Base-by-base conservation (phyloP, 2,888 invertebrate genomes). In the Terebella lapidaria region DNA sequence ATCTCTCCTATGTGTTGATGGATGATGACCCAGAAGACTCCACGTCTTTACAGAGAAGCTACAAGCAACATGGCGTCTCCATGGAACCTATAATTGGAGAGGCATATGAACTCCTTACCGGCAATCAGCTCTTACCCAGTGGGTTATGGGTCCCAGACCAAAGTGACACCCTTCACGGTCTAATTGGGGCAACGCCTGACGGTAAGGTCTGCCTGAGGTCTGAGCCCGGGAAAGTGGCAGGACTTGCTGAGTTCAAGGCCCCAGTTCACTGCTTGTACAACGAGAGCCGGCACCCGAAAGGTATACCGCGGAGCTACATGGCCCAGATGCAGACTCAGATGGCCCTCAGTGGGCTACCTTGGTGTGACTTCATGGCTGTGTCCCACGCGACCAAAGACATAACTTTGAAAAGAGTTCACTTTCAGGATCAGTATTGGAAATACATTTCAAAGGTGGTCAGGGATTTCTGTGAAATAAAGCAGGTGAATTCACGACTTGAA, bases 351-450 rank as follows among this genome's bases (percentile, higher is more conserved):
- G 66, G 58, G 35, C 46, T 61, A 3, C 64, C 65, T 3, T 73
- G 73, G 74, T 74, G 74, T 66, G 72, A 74, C 53, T 74, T 72
- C 58, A 68, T 74, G 65, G 74, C 72, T 22, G 65, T 74, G 18
- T 74, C 73, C 61, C 61, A 54, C n/a, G 66, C 65, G 35, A 70
- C 70, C 26, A 63, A 63, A 60, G 69, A 70, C 51, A 65, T 74
- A n/a, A 65, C 68, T 61, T 58, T 74, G 3, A 71, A 68, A 47
- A 61, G 72, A 47, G 70, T 74, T 3, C 59, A 65, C 51, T 74
- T 70, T 60, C 58, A 64, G 22, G 62, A 61, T 5, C 51, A 58
- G 18, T 74, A 71, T 55, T 74, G 74, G 74, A 25, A 47, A 27
- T 56, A 69, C 60, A 54, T 70, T 26, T 60, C 68, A 3, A 52